phyloP scores from a whole-genome alignment of 2,797 vertebrate genomes.

The Loris lydekkerianus region DNA sequence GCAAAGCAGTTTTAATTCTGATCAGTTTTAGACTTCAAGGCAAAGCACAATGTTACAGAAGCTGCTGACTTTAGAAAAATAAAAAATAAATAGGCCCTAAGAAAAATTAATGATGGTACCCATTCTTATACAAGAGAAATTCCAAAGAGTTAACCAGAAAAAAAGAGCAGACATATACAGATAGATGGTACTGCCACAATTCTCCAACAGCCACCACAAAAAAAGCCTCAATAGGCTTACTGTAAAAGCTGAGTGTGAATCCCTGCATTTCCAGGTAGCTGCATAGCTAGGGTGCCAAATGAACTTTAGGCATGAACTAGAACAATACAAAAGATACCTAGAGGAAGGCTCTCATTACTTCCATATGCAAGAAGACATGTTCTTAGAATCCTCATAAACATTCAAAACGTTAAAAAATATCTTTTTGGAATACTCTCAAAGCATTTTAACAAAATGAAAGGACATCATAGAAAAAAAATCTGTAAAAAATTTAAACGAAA shows the following conservation, averaged over 20 bases:
- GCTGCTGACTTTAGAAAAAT: not conserved
- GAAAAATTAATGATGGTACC: not conserved
- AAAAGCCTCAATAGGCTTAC: not conserved
- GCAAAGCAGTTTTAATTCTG: not conserved
- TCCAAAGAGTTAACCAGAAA: not conserved
- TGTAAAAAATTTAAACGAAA: not conserved
- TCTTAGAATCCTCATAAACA: not conserved
- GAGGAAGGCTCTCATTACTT: not conserved
- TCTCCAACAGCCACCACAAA: not conserved
- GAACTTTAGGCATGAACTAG: not conserved
- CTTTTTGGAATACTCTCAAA: not conserved
- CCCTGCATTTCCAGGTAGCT: not conserved
- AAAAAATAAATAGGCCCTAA: constrained; percentile 9
- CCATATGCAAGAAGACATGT: not conserved
- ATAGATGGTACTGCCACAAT: not conserved
- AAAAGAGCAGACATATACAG: not conserved
- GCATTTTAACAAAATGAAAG: not conserved
- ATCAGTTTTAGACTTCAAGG: not conserved
- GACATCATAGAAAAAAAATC: not conserved
- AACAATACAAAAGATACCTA: not conserved
- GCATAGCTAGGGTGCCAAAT: not conserved
- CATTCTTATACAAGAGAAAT: not conserved
- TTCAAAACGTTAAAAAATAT: not conserved
- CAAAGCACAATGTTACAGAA: not conserved
- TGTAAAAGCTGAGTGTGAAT: not conserved